These are phyloP conservation scores for Gymnorhina tibicen DNA, from an alignment of 2,113 vertebrate species.

Conservation along the genomic window DNA sequence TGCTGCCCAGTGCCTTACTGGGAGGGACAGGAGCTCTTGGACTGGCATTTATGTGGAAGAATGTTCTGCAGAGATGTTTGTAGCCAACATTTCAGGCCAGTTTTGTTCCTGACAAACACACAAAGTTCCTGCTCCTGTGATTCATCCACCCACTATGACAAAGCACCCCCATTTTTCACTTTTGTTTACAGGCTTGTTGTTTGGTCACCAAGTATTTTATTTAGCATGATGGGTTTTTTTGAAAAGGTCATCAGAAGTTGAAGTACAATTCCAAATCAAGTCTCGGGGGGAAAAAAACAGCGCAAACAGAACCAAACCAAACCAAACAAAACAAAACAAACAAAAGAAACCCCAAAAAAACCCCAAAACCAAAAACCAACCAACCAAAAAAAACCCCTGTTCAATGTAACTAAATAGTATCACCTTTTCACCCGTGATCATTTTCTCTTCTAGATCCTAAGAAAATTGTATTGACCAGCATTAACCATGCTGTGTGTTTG, in stretches of 20 bases:
- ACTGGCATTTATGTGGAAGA: not conserved
- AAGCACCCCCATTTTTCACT: not conserved
- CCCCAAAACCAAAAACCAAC: not conserved
- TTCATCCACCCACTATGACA: not conserved
- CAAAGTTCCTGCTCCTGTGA: not conserved
- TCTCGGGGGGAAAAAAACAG: fast-evolving
- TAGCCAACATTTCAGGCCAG: not conserved
- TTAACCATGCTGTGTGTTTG: not conserved
- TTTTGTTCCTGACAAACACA: not conserved
- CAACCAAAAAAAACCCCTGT: not conserved
- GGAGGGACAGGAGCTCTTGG: not conserved
- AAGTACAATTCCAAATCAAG: not conserved
- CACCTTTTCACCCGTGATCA: not conserved
- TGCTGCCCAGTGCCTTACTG: not conserved
- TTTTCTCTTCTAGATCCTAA: not conserved
- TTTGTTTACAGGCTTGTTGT: not conserved
- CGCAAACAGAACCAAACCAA: not conserved
- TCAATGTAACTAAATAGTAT: not conserved
- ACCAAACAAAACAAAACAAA: not conserved
- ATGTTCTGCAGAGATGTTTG: not conserved
- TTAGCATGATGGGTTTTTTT: fast-evolving
- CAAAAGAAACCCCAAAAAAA: not conserved
- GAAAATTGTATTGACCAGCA: not conserved
- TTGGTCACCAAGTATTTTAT: not conserved
- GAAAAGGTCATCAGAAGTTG: not conserved